phyloP scores from a whole-genome alignment of 2,797 vertebrate genomes.

The Choloepus didactylus region DNA sequence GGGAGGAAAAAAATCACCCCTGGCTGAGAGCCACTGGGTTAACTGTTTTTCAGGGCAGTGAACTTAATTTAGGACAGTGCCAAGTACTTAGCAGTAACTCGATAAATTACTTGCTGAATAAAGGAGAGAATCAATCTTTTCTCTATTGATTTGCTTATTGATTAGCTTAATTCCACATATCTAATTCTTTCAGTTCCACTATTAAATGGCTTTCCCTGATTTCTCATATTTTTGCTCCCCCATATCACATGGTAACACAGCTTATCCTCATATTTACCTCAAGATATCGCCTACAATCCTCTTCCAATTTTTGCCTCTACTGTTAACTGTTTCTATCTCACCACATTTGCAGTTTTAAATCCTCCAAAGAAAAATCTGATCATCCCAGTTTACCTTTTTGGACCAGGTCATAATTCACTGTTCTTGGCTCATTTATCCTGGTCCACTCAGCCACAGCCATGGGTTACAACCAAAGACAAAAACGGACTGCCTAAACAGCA shows the following conservation, averaged over 20 bases:
- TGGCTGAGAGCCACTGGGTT: neutral
- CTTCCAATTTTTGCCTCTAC: neutral
- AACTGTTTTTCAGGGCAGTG: conserved; percentile 27
- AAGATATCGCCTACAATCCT: neutral
- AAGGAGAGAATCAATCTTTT: conserved; percentile 21
- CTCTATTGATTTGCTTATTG: neutral
- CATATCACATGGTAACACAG: neutral
- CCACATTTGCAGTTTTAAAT: conserved; percentile 33
- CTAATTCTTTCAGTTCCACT: neutral
- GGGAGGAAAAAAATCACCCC: neutral
- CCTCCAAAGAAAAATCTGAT: neutral
- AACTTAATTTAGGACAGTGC: neutral
- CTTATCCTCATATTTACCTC: neutral
- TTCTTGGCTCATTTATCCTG: conserved; percentile 2
- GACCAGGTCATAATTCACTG: neutral
- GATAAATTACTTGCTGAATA: conserved; percentile 5
- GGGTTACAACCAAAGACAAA: conserved; percentile 17
- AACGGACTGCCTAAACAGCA: neutral
- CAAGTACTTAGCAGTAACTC: neutral
- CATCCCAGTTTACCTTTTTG: neutral
- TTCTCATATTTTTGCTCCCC: neutral
- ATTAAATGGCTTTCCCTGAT: neutral
- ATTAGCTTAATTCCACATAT: conserved; percentile 42
- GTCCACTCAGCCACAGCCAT: neutral
- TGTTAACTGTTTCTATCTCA: neutral